Conservation (phyloP, 2,113 vertebrate genomes). For the Malaclemys terrapin region DNA sequence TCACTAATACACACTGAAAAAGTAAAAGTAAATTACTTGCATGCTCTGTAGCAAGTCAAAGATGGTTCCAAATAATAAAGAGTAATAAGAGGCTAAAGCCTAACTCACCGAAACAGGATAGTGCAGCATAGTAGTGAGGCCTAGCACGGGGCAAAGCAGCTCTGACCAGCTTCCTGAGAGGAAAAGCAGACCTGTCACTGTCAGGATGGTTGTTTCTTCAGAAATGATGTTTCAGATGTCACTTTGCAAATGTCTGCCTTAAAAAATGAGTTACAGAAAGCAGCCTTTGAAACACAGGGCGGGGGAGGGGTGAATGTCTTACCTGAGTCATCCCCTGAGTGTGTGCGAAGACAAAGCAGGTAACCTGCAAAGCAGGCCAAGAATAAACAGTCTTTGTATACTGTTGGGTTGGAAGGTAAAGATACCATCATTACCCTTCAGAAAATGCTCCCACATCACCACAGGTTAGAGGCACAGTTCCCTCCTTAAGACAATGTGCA, state of each 20-base stretch:
- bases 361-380: not conserved
- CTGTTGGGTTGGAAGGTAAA: not conserved
- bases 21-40: not conserved
- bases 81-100: not conserved
- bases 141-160: not conserved
- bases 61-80: not conserved
- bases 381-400: not conserved
- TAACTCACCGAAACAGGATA: not conserved
- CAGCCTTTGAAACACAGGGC: not conserved
- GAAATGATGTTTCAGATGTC: not conserved
- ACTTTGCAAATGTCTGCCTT: rapidly evolving
- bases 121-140: not conserved
- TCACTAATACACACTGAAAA: rapidly evolving
- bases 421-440: not conserved
- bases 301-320: not conserved
- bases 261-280: not conserved
- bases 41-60: not conserved
- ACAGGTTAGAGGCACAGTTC: rapidly evolving
- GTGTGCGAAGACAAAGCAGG: not conserved
- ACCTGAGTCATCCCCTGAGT: not conserved
- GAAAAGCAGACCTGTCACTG: not conserved
- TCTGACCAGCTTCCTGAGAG: rapidly evolving
- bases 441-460: not conserved
- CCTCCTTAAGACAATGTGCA: not conserved
- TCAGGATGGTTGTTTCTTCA: not conserved